These are phyloP conservation scores for Rhynchotus rufescens DNA, from an alignment of 2,797 vertebrate genomes.

Conservation along the genomic window DNA sequence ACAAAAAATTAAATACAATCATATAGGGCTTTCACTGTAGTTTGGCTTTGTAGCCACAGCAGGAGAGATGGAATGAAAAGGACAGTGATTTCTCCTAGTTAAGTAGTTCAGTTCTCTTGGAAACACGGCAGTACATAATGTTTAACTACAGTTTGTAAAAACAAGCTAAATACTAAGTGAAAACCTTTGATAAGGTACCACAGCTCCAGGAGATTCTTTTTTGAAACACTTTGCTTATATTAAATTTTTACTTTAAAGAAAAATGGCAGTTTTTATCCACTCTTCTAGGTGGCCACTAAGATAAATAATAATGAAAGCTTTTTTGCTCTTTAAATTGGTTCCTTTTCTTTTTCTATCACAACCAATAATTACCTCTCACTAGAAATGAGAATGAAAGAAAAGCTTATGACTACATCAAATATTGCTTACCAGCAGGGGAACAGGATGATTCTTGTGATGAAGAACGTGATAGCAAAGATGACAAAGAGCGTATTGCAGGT, in stretches of 20 bases:
- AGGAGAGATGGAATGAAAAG: not conserved
- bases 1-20: not conserved
- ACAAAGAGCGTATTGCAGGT: conserved; percentile 89
- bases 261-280: not conserved
- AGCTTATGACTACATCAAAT: not conserved
- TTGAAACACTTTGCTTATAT: not conserved
- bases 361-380: not conserved
- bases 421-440: conserved; percentile 93
- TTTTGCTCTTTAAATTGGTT: not conserved
- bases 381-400: not conserved
- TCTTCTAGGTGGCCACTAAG: not conserved
- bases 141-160: not conserved
- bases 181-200: not conserved
- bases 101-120: not conserved
- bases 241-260: not conserved
- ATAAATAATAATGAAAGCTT: not conserved
- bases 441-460: conserved; percentile 89
- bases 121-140: not conserved
- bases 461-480: conserved; percentile 86
- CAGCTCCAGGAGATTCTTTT: not conserved
- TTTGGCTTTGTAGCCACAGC: not conserved
- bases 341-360: not conserved
- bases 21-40: not conserved
- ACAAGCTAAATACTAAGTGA: not conserved
- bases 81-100: not conserved